Evolutionary conservation across 2,888 invertebrate genomes (phyloP), one percentile per base, ranked within the genome.

Genomic region (Ormyrus rosae): DNA sequence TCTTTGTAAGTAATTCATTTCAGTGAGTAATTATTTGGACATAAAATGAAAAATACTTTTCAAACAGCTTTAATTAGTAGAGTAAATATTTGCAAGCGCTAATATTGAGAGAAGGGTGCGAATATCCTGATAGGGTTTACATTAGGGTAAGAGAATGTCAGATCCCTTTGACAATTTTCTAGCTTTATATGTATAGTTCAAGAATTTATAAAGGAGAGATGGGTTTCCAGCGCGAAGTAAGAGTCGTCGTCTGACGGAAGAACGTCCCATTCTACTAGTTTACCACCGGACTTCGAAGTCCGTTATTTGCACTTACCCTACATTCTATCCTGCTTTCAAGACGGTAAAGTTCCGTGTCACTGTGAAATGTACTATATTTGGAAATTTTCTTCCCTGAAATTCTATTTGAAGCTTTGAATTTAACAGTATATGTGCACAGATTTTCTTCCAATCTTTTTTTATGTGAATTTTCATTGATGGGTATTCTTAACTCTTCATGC

Each of bases 291-390:
- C 65, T 56, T 50, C n/a, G 11, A 58, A 58, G 58, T 74, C 65
- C 34, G 58, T 74, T 67, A 74, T 56, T 67, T 74, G 65, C 74
- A 58, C 74, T 67, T 74, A 67, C 65, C 74, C 74, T 58, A 74
- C 65, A 65, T 74, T 74, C 45, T 1, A n/a, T 8, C 58, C 34
- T 74, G 56, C 58, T 74, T 65, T 74, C 65, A 67, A 34, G 10
- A 45, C 0, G 67, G 58, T 67, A 58, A 45, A 58, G 64, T 50
- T 19, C 58, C 50, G 5, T 19, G 34, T 10, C 10, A 7, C 48
- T 51, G 46, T 6, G 46, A 34, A 73, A 67, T 19, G 56, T 50
- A 34, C 50, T 7, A 0, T 19, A 11, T 71, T 53, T 61, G n/a
- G 63, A 45, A 11, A 71, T 67, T 74, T 74, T 74, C 65, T 48